Evolutionary conservation across 1,140 invertebrate genomes (phyloP).

Genomic region (Limonius californicus): DNA sequence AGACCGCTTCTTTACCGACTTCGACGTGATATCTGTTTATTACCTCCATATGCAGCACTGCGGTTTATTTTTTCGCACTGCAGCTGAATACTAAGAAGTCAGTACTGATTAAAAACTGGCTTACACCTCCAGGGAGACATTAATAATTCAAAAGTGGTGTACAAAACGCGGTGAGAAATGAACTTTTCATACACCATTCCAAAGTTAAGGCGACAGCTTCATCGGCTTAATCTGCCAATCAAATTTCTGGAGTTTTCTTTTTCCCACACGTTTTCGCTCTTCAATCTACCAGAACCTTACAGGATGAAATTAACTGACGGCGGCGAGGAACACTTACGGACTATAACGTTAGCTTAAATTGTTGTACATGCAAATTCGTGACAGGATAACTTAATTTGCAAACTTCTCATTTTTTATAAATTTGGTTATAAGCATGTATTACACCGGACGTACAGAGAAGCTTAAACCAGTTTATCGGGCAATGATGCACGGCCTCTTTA

Average conservation of each 20-base stretch:
- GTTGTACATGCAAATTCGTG: no score
- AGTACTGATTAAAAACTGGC: slow-evolving; percentile 2
- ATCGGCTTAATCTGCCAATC: not conserved
- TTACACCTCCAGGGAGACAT: slow-evolving; percentile 5
- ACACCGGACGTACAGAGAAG: not conserved
- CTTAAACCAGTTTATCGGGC: not conserved
- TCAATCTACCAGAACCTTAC: no score
- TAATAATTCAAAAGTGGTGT: slow-evolving; percentile 9
- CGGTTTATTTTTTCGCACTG: not conserved
- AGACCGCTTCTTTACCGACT: not conserved
- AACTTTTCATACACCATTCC: not conserved
- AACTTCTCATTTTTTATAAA: not conserved
- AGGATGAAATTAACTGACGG: no score
- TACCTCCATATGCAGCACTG: no score
- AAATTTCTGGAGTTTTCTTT: not conserved
- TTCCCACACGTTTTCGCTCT: no score
- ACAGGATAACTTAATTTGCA: no score
- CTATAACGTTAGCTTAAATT: no score
- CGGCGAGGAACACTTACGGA: no score
- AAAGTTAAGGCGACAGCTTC: not conserved
- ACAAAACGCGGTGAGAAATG: not conserved
- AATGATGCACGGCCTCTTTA: not conserved
- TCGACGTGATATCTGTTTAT: no score
- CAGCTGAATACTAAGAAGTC: not conserved
- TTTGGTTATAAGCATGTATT: not conserved